phyloP scores from a whole-genome alignment of 2,888 invertebrate species.

The Cremastinae sp. region DNA sequence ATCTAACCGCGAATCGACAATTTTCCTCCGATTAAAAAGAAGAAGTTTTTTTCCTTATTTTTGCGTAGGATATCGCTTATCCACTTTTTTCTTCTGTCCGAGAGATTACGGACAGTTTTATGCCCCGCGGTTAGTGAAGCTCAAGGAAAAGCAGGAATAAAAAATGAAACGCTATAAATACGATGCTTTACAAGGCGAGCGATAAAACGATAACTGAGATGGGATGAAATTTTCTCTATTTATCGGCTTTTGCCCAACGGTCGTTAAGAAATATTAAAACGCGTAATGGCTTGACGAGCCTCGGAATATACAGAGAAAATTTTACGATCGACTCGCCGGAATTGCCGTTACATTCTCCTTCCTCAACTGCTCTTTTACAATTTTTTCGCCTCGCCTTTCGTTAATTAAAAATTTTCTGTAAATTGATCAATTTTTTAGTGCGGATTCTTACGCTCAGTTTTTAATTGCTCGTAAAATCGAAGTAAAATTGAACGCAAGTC shows the following conservation, averaged over 20 bases:
- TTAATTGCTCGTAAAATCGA: no score
- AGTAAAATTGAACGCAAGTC: neutral
- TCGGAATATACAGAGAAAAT: slow-evolving; percentile 23
- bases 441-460: no score
- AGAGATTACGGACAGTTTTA: slow-evolving; percentile 47
- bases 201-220: slow-evolving; percentile 39
- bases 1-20: slow-evolving; percentile 60
- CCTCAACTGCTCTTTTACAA: slow-evolving; percentile 7
- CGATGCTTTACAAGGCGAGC: slow-evolving; percentile 34
- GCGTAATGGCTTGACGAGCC: slow-evolving; percentile 39
- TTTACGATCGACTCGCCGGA: slow-evolving; percentile 45
- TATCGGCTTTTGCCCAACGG: slow-evolving; percentile 52
- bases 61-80: slow-evolving; percentile 41
- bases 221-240: slow-evolving; percentile 63
- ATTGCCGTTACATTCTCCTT: slow-evolving; percentile 35
- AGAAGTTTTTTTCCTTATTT: slow-evolving; percentile 7
- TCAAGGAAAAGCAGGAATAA: slow-evolving; percentile 20
- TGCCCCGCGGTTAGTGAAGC: slow-evolving; percentile 9
- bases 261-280: slow-evolving; percentile 64
- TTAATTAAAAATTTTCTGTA: slow-evolving; percentile 5
- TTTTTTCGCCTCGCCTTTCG: slow-evolving; percentile 6
- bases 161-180: slow-evolving; percentile 27
- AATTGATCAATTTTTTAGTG: neutral
- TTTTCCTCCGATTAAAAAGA: slow-evolving; percentile 19
- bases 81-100: slow-evolving; percentile 46